A percentile compares a stretch with the other conserved stretches of the same genome.
Evolutionary conservation across 2,888 invertebrate genomes (phyloP).

Genomic region (Agapostemon virescens): DNA sequence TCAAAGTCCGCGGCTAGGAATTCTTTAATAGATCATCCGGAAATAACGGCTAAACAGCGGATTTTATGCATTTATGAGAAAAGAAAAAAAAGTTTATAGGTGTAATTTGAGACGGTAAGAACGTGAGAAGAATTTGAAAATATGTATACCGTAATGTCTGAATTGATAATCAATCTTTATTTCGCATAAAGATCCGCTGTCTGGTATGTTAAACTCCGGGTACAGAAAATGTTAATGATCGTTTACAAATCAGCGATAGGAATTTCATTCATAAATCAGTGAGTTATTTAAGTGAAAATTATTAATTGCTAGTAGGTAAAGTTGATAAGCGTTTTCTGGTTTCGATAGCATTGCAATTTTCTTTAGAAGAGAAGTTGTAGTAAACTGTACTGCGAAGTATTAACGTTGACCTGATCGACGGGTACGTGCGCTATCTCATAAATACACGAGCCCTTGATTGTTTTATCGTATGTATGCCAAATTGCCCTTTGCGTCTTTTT

Average conservation of each 20-base stretch:
- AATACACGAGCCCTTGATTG: slow-evolving; percentile 13
- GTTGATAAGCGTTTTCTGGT: not conserved
- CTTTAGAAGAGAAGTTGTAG: not conserved
- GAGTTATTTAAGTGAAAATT: not conserved
- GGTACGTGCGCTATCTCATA: slow-evolving; percentile 1
- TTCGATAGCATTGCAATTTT: not conserved
- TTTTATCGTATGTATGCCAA: slow-evolving; percentile 28
- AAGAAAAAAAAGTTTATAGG: too few relatives aligned
- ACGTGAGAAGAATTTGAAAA: too few relatives aligned
- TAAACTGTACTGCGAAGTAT: not conserved
- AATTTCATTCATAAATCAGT: not conserved
- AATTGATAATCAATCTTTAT: too few relatives aligned
- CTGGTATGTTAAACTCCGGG: too few relatives aligned
- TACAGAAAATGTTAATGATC: too few relatives aligned
- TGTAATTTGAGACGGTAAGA: too few relatives aligned
- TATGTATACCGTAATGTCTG: too few relatives aligned
- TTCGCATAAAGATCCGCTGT: too few relatives aligned
- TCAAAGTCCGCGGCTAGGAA: not conserved
- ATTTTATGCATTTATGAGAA: not conserved
- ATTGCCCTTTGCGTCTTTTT: slow-evolving; percentile 41
- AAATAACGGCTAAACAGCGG: not conserved
- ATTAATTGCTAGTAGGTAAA: not conserved
- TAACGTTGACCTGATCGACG: slow-evolving; percentile 21
- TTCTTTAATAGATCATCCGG: not conserved
- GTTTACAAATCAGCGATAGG: not conserved